Base-by-base conservation (phyloP, 2,797 vertebrate species). In the Microctenopoma lineatum region DNA sequence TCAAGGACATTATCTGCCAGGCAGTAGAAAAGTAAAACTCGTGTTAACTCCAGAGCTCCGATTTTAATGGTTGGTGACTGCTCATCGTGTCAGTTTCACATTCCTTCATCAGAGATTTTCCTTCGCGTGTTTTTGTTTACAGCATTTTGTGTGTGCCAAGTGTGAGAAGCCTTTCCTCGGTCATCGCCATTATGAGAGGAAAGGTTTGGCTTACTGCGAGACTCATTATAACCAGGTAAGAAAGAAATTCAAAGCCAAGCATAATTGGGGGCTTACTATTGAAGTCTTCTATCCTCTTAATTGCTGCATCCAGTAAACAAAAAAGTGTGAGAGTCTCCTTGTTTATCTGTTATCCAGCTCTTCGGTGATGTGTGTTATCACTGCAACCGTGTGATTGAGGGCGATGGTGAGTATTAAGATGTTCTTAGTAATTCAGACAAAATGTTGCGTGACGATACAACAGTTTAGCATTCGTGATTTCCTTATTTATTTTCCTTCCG, bases 151-250 rank as follows among this genome's bases (percentile, higher is more conserved):
- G 32, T 95, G 94, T 39, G 93, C 93, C 59, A 94, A 94, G 70
- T 94, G 94, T 92, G 98, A 99, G 92, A 99, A 99, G 71, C 97
- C 98, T 36, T 99, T 99, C 91, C 95, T 99, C 21, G 98, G 98
- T 66, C 98, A 99, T 92, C 97, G 97, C 70, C 98, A 99, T 87
- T 99, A 99, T 0, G 98, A 99, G 89, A 96, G 97, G 83, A 99
- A 99, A 81, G 98, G 98, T 8, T 85, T 99, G 93, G 98, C 98
- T 0, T 99, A 99, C 86, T 99, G 98, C 66, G 98, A 99, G 94
- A 99, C 97, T 60, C 98, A 99, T 91, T 99, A 99, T 83, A 99
- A 99, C 90, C 98, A 99, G 97, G 98, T 99, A 93, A 82, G 72
- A 41, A 67, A 48, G 66, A 46, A 18, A 51, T 42, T 7, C 4